Conservation (phyloP, 2,888 invertebrate species). For the Muschampia plurimacula region DNA sequence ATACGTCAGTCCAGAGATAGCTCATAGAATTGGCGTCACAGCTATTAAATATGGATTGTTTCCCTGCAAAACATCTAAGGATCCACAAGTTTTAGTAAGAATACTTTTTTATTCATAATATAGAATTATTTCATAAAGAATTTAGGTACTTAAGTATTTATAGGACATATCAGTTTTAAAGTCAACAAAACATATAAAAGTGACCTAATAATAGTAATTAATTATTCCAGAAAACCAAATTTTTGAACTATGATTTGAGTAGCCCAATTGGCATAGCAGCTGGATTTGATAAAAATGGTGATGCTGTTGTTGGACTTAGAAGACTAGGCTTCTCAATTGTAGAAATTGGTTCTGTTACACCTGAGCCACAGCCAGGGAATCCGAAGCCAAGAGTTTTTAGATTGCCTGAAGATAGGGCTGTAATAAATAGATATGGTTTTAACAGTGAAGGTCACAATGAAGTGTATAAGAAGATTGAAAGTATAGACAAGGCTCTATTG, state of each 20-base stretch:
- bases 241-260: constrained; percentile 90
- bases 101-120: neutral
- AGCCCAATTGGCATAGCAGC: constrained; percentile 99
- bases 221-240: constrained; percentile 86
- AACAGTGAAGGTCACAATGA: constrained; percentile 96
- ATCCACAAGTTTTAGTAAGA: constrained; percentile 88
- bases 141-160: no score
- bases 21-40: constrained; percentile 92
- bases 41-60: constrained; percentile 92
- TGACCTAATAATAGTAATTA: no score
- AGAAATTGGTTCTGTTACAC: constrained; percentile 98
- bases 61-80: constrained; percentile 85
- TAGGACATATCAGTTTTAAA: no score
- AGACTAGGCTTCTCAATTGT: constrained; percentile 97
- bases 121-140: neutral
- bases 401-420: constrained; percentile 92
- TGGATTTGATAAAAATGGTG: constrained; percentile 99
- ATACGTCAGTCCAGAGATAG: constrained; percentile 91
- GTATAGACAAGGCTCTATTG: constrained; percentile 79
- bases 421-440: constrained; percentile 96
- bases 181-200: no score
- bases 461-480: constrained; percentile 88
- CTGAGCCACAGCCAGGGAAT: constrained; percentile 96
- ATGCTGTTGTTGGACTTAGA: constrained; percentile 93
- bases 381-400: constrained; percentile 97